phyloP scores from a whole-genome alignment of 37 sponge, comb jelly and placozoan genomes.

The Lycopodina hypogea region DNA sequence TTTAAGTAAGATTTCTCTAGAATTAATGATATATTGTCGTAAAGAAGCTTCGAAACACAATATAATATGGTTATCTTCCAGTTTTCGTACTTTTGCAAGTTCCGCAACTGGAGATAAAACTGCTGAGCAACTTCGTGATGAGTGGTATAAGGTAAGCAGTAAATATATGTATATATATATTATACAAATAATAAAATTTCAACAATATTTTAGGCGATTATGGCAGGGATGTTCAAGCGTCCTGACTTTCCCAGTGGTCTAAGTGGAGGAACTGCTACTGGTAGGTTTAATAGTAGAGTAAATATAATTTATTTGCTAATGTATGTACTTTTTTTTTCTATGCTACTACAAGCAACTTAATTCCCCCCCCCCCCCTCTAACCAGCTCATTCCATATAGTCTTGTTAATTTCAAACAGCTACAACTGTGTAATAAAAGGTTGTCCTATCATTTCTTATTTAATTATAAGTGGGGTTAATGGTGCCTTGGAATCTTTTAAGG shows the following conservation, averaged over 20 bases:
- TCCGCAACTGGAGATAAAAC: conserved; percentile 17
- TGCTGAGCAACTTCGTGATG: conserved; percentile 47
- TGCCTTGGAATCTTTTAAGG: too few species aligned
- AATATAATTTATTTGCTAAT: too few species aligned
- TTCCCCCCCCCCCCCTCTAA: too few species aligned
- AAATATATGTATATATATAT: too few species aligned
- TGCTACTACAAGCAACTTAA: neutral
- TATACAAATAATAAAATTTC: neutral
- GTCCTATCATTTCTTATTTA: neutral
- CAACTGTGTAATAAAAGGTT: neutral
- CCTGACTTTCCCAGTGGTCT: conserved; percentile 4
- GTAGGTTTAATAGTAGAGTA: too few species aligned
- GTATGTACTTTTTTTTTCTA: neutral
- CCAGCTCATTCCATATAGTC: neutral
- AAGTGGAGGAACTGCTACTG: conserved; percentile 24
- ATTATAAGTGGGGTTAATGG: neutral
- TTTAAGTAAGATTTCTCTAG: conserved; percentile 46
- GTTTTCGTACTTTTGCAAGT: conserved; percentile 34
- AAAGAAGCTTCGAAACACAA: neutral
- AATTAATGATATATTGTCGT: neutral
- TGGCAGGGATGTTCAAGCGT: conserved; percentile 4
- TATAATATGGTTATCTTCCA: neutral
- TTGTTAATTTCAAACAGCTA: neutral
- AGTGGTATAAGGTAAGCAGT: conserved; percentile 72
- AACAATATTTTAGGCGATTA: conserved; percentile 17